phyloP scores from a whole-genome alignment of 2,113 vertebrate genomes.

The Ia io region DNA sequence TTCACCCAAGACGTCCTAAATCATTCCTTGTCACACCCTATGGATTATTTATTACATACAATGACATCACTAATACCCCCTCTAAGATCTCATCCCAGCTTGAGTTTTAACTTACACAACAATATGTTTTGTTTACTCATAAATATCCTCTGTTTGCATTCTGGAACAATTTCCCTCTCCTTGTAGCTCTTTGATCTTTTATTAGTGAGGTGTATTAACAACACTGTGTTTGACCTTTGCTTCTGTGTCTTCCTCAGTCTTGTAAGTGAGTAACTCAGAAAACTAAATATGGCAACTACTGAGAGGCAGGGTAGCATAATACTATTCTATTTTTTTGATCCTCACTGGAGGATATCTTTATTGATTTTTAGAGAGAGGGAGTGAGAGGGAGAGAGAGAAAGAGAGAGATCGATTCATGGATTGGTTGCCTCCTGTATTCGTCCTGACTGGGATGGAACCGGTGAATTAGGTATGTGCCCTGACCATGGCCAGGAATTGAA shows the following conservation, averaged over 20 bases:
- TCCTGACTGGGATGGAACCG: background rate
- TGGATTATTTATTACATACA: background rate
- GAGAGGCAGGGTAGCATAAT: background rate
- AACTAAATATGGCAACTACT: slow-evolving; percentile 8
- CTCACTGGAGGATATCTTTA: background rate
- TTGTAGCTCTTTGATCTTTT: slow-evolving; percentile 14
- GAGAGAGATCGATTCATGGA: background rate
- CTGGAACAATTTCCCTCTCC: background rate
- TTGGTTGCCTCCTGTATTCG: background rate
- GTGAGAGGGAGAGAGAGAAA: background rate
- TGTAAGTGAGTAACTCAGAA: background rate
- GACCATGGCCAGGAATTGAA: background rate
- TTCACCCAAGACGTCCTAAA: background rate
- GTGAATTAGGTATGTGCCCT: no score
- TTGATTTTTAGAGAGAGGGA: background rate
- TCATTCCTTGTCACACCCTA: background rate
- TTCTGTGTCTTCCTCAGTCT: background rate
- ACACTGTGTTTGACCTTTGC: background rate
- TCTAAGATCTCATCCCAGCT: background rate
- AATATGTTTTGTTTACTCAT: background rate
- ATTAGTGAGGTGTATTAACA: background rate
- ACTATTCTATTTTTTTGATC: background rate
- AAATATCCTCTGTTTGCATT: background rate
- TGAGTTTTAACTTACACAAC: background rate
- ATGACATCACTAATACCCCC: background rate